Conservation (phyloP, 2,113 vertebrate genomes). For the Malurus cyaneus region DNA sequence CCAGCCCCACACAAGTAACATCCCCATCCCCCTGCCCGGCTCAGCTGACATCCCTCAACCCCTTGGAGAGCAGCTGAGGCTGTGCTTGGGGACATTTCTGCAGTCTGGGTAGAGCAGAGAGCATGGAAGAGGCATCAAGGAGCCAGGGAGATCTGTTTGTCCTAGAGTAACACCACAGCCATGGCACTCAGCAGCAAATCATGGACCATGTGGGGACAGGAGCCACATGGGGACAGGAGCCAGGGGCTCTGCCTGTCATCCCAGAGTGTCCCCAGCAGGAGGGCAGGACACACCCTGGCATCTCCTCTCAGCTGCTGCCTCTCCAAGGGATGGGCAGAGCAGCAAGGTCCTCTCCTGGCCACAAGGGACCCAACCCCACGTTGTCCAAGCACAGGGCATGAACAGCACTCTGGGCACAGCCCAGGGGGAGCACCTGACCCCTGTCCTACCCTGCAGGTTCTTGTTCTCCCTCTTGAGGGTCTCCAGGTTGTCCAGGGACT, state of each 20-base stretch:
- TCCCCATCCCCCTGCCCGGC: not conserved
- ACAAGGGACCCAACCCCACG: not conserved
- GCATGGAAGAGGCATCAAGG: not conserved
- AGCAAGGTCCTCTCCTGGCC: not conserved
- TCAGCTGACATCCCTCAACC: not conserved
- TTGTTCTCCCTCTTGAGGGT: conserved; percentile 91
- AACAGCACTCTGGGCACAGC: not conserved
- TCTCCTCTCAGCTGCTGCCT: not conserved
- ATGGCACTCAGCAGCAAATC: accelerated
- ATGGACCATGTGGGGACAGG: no score
- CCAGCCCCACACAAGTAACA: accelerated
- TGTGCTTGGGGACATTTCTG: not conserved
- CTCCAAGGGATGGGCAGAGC: not conserved
- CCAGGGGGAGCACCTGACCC: not conserved
- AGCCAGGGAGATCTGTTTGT: not conserved
- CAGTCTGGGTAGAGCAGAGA: not conserved
- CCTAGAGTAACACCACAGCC: not conserved
- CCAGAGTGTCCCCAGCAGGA: not conserved
- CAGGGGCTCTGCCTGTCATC: not conserved
- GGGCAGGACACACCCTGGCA: not conserved
- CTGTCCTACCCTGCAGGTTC: conserved; percentile 87
- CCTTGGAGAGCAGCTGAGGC: not conserved
- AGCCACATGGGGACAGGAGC: not conserved
- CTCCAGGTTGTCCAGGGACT: conserved; percentile 89
- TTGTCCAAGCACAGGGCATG: not conserved